Evolutionary conservation across 2,797 vertebrate species (phyloP), one percentile per base, ranked within the genome.

Genomic region (Sternotherus odoratus): DNA sequence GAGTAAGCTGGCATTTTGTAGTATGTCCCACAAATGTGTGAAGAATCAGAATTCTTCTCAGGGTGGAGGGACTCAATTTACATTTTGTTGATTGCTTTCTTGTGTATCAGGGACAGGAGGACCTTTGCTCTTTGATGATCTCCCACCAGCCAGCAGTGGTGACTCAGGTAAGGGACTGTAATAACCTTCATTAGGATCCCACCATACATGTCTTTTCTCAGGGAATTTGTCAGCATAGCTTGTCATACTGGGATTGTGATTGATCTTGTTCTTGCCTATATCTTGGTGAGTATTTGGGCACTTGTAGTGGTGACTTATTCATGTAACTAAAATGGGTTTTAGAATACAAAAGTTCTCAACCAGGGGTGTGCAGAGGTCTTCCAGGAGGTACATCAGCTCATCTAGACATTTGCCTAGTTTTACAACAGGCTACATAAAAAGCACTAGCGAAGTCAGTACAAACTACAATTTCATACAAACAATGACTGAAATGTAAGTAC

Each of bases 71-170:
- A 0, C 49, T 78, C 17, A 74, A 23, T 77, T 9, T 69, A 21
- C 66, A 24, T 1, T 51, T 87, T 46, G 81, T 83, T 16, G 21
- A 2, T 89, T 83, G 60, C 50, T 86, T 49, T 50, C 16, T 86
- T 96, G 86, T 97, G 90, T 95, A 97, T 53, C 94, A 98, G 98
- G 97, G 12, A 89, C 94, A 46, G 97, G 95, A 94, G 96, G 96
- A 90, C 96, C 97, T 93, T 95, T 97, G 57, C 98, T 98, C 36
- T 98, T 98, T 0, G 97, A 98, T 72, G 97, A 97, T 33, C 98
- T 98, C 51, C 98, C 98, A 0, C 98, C 98, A 91, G 98, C 98
- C 83, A 95, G 96, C 97, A 98, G 98, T 4, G 30, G 95, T 23
- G 97, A 97, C 56, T 69, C 96, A 95, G 98, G 98, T 98, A 94